Evolutionary conservation across 2,888 invertebrate species (phyloP).

Genomic region (Aspidapion aeneum): DNA sequence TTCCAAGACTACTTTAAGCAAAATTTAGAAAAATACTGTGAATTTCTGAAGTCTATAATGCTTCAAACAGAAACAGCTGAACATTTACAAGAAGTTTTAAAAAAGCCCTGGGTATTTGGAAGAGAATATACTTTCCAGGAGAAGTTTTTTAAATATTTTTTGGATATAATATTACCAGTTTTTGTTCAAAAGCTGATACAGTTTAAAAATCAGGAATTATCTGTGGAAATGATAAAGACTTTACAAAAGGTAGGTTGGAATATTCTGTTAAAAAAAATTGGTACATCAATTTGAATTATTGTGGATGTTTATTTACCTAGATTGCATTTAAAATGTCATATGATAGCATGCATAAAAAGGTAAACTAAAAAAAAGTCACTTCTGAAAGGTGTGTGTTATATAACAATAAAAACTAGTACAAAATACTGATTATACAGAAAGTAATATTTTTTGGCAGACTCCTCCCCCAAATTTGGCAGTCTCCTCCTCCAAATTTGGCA

Average conservation of each 20-base stretch:
- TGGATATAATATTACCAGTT: slow-evolving; percentile 18
- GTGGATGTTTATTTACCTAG: slow-evolving; percentile 14
- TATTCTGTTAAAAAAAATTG: background rate
- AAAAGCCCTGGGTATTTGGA: slow-evolving; percentile 28
- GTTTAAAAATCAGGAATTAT: slow-evolving; percentile 24
- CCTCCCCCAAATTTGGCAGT: too few species aligned
- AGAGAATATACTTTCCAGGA: slow-evolving; percentile 23
- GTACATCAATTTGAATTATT: background rate
- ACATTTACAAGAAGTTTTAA: slow-evolving; percentile 25
- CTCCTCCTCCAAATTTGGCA: too few species aligned
- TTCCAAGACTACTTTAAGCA: slow-evolving; percentile 38
- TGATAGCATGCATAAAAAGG: background rate
- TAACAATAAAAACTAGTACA: too few species aligned
- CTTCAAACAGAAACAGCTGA: slow-evolving; percentile 19
- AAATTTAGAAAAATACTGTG: slow-evolving; percentile 33
- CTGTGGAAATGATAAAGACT: slow-evolving; percentile 23
- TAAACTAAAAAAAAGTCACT: background rate
- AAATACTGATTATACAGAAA: too few species aligned
- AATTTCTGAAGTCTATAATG: slow-evolving; percentile 29
- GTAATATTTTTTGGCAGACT: too few species aligned
- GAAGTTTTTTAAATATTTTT: slow-evolving; percentile 25
- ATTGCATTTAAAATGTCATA: background rate
- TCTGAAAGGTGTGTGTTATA: too few species aligned
- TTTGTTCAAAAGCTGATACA: slow-evolving; percentile 21
- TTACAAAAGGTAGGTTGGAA: slow-evolving; percentile 30